Base-by-base conservation (phyloP, 2,113 vertebrate species). In the Heloderma charlesbogerti region DNA sequence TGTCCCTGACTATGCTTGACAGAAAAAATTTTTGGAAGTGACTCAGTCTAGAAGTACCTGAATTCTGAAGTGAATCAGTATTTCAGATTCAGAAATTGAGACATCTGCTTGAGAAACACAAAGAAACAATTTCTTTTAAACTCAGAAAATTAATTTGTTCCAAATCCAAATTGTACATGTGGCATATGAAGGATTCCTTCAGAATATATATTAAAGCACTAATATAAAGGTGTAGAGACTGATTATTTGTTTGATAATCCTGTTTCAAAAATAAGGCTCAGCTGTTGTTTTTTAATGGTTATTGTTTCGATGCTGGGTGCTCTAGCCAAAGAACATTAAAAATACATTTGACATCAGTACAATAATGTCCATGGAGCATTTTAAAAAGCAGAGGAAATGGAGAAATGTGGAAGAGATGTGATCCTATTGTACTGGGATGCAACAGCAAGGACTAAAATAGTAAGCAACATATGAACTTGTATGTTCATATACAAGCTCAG, bases 401-500 rank as follows among this genome's bases (percentile, higher is more conserved):
- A 66, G 60, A 48, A 78, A 84, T n/a, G 60, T 79, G 48, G 31
- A 20, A 34, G 25, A 69, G 3, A 9, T 69, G 40, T 34, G 71
- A 86, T n/a, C 51, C 83, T 6, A 74, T 29, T n/a, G 51, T 60
- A 75, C 40, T 72, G 87, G 87, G 20, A 67, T 82, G 37, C 1
- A 87, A 40, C 0, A 0, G 72, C 63, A 72, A 92, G 13, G n/a
- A 91, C 84, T n/a, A 48, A 86, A 69, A 57, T 0, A 78, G 60
- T 57, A 81, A 69, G 60, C 45, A 88, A 29, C 34, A 13, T 81
- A 45, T 90, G 75, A 67, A 79, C 43, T 79, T 48, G 0, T 0
- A 57, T 7, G 82, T 8, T 6, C 0, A 0, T n/a, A n/a, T n/a
- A n/a, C n/a, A n/a, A n/a, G n/a, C 16, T 74, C 29, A 31, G 79